A percentile compares a stretch with the other conserved stretches of the same genome.
phyloP scores from a whole-genome alignment of 2,888 invertebrate genomes.

The Papilio protenor region DNA sequence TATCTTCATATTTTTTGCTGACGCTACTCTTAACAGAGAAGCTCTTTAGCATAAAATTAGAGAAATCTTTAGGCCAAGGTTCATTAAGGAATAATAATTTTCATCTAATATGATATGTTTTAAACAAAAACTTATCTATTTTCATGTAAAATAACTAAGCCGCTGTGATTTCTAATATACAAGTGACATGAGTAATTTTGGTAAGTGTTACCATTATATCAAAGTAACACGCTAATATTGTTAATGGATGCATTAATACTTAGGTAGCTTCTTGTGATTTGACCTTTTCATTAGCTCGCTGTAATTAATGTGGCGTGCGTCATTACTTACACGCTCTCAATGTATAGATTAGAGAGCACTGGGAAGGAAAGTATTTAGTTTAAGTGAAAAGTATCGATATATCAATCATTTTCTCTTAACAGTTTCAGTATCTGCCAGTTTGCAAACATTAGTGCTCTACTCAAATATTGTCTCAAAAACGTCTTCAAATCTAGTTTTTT shows the following conservation, averaged over 20 bases:
- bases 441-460: no score
- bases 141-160: background rate
- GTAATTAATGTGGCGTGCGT: conserved; percentile 17
- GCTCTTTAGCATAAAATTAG: background rate
- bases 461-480: no score
- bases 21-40: background rate
- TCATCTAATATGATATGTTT: background rate
- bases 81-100: background rate
- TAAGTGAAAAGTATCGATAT: background rate
- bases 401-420: no score
- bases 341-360: background rate
- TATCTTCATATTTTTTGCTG: conserved; percentile 9
- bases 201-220: background rate
- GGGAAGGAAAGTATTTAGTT: background rate
- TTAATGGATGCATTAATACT: conserved; percentile 22
- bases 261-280: conserved; percentile 1
- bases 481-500: no score
- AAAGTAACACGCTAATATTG: conserved; percentile 9
- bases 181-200: background rate
- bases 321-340: background rate
- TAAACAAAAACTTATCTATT: background rate
- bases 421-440: no score
- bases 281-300: background rate
- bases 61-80: background rate
- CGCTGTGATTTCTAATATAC: background rate